Evolutionary conservation across 1,140 invertebrate genomes (phyloP).

Genomic region (Pachypsylla venusta): DNA sequence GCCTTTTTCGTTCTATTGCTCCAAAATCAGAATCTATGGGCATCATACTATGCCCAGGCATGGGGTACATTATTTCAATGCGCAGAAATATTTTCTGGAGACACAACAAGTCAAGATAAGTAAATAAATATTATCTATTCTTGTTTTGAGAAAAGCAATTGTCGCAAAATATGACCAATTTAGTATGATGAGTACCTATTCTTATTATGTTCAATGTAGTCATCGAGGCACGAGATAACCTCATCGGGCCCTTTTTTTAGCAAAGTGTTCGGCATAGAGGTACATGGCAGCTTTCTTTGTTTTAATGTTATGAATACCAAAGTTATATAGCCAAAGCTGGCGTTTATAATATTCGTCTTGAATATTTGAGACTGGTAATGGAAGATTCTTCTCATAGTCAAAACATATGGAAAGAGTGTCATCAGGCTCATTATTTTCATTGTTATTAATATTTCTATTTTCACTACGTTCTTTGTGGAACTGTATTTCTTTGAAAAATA

Average conservation of each 20-base stretch:
- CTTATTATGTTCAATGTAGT: background rate
- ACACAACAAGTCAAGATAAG: conserved; percentile 21
- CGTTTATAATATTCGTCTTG: conserved; percentile 17
- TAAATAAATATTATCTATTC: background rate
- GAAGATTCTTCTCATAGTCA: background rate
- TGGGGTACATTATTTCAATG: conserved; percentile 2
- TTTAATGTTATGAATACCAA: conserved; percentile 15
- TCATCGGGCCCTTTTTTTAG: background rate
- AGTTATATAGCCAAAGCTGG: conserved; percentile 20
- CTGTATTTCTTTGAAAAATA: background rate
- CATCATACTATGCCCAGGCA: conserved; percentile 24
- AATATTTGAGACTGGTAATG: background rate
- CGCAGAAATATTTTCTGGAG: conserved; percentile 21
- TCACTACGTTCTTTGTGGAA: background rate
- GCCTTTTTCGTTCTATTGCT: background rate
- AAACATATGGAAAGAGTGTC: background rate
- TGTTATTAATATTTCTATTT: too few species aligned
- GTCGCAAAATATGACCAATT: background rate
- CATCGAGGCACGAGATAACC: background rate
- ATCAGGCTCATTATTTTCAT: background rate
- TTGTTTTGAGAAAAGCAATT: background rate
- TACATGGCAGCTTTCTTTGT: conserved; percentile 9
- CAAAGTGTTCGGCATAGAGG: background rate
- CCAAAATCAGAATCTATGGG: background rate
- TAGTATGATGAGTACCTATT: background rate